Percentiles rank a stretch among this genome's conserved stretches.
These are phyloP conservation scores for Tenthredo distinguenda DNA, from an alignment of 2,888 invertebrate species.

Conservation along the genomic window DNA sequence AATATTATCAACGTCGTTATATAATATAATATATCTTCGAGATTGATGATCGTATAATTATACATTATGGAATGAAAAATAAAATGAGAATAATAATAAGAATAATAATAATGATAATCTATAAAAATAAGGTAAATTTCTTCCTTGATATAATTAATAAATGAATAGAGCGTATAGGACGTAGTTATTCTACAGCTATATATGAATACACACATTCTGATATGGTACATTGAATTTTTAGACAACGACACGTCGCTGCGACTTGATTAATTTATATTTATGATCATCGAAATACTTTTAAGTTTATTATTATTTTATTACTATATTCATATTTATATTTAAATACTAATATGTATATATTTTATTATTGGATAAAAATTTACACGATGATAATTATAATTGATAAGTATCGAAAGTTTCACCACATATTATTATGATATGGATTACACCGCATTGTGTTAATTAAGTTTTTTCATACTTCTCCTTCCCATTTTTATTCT, in stretches of 20 bases:
- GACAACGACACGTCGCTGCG: background rate
- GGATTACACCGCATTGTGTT: background rate
- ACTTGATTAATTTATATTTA: background rate
- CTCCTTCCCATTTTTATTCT: background rate
- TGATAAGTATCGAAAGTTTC: background rate
- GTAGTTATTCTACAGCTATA: background rate
- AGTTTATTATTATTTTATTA: background rate
- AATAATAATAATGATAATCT: background rate
- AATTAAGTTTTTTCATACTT: background rate
- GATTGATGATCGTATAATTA: background rate
- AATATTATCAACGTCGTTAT: background rate
- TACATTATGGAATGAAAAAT: background rate
- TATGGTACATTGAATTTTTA: constrained; percentile 41
- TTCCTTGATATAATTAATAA: background rate
- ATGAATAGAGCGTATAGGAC: background rate
- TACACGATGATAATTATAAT: background rate
- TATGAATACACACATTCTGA: constrained; percentile 29
- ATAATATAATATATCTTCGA: background rate
- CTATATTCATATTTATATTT: background rate
- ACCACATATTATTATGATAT: constrained; percentile 1
- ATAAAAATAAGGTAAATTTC: background rate
- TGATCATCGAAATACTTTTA: background rate
- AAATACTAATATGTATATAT: background rate
- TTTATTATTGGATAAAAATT: background rate
- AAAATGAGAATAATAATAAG: background rate